Evolutionary conservation across 2,888 invertebrate species (phyloP).

Genomic region (Drosophila algonquin): DNA sequence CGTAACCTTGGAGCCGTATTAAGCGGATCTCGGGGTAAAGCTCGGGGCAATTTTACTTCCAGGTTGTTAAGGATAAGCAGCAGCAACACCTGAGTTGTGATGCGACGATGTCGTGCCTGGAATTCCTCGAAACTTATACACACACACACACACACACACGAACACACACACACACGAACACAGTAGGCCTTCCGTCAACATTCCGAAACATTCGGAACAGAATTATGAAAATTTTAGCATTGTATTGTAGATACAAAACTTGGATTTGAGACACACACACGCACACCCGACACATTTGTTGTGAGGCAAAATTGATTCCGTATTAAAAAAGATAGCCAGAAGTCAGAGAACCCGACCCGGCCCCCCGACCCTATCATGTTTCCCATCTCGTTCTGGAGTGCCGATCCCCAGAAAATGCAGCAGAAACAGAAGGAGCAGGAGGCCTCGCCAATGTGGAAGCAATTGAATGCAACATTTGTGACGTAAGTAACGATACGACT

Average conservation of each 20-base stretch:
- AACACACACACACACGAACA: neutral
- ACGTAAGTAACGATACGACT: slow-evolving; percentile 42
- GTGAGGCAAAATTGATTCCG: slow-evolving; percentile 50
- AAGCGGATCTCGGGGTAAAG: slow-evolving; percentile 7
- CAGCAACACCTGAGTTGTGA: neutral
- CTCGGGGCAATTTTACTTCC: slow-evolving; percentile 25
- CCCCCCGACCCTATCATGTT: slow-evolving; percentile 43
- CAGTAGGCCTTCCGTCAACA: slow-evolving; percentile 3
- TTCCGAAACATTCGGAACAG: slow-evolving; percentile 20
- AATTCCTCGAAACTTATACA: neutral
- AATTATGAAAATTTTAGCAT: slow-evolving; percentile 7
- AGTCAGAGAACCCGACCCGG: slow-evolving; percentile 10
- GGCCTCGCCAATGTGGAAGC: slow-evolving; percentile 60
- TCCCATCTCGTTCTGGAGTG: slow-evolving; percentile 57
- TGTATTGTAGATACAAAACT: too few species aligned
- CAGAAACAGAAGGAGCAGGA: slow-evolving; percentile 38
- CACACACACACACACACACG: neutral
- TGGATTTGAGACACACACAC: neutral
- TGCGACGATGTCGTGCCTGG: too few species aligned
- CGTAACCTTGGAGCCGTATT: slow-evolving; percentile 43
- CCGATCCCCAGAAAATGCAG: slow-evolving; percentile 46
- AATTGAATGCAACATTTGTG: slow-evolving; percentile 68
- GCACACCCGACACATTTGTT: slow-evolving; percentile 48
- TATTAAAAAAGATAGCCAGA: slow-evolving; percentile 15
- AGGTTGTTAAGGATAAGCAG: slow-evolving; percentile 44